These are phyloP conservation scores for Charina bottae DNA, from an alignment of 2,113 vertebrate species.

Conservation along the genomic window DNA sequence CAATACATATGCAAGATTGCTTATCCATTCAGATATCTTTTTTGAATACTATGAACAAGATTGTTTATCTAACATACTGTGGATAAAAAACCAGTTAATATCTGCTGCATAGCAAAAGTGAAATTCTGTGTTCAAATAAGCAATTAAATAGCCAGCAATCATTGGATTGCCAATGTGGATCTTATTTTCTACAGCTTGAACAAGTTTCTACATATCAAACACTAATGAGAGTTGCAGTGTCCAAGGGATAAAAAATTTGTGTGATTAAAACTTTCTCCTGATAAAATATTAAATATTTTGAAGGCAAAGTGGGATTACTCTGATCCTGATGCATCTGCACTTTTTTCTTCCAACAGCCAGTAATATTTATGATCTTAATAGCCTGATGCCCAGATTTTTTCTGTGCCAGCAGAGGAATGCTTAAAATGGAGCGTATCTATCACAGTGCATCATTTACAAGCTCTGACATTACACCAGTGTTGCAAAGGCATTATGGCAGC, in stretches of 20 bases:
- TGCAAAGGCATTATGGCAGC: neutral
- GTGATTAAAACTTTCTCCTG: conserved; percentile 41
- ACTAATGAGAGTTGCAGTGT: conserved; percentile 21
- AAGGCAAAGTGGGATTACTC: conserved; percentile 39
- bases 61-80: neutral
- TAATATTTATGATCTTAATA: conserved; percentile 56
- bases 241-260: conserved; percentile 25
- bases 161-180: conserved; percentile 15
- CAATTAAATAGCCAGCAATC: conserved; percentile 7
- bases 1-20: conserved; percentile 21
- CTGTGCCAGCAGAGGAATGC: conserved; percentile 1
- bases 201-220: conserved; percentile 37
- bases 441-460: conserved; percentile 6
- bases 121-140: conserved; percentile 32
- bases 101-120: neutral
- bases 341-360: conserved; percentile 5
- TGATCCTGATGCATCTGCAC: conserved; percentile 25
- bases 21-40: conserved; percentile 6
- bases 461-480: neutral
- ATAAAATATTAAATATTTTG: conserved; percentile 35
- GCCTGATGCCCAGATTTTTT: neutral
- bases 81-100: neutral
- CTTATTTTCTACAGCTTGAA: conserved; percentile 23
- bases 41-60: too few species aligned
- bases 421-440: conserved; percentile 3